A percentile compares a stretch with the other conserved stretches of the same genome.
These are phyloP conservation scores for Aricia agestis DNA, from an alignment of 1,140 invertebrate genomes.

Conservation along the genomic window DNA sequence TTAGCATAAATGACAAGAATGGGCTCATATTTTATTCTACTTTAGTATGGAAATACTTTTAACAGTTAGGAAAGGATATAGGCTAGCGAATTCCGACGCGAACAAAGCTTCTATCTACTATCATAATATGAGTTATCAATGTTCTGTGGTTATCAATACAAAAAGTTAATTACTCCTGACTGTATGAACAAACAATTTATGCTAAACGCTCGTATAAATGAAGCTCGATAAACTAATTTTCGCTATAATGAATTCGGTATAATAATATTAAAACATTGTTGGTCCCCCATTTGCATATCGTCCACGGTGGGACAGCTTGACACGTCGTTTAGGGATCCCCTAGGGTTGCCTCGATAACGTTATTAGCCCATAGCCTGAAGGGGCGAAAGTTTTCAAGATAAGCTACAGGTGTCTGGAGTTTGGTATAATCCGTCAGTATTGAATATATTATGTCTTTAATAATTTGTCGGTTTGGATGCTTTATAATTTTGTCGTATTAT, in stretches of 20 bases:
- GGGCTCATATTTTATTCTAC: too few species aligned
- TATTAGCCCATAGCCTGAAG: conserved; percentile 1
- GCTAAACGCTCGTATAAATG: neutral
- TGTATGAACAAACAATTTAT: neutral
- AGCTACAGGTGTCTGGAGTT: neutral
- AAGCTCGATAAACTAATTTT: neutral
- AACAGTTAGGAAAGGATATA: too few species aligned
- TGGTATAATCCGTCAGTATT: neutral
- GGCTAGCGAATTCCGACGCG: too few species aligned
- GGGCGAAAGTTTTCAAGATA: neutral
- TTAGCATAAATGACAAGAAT: too few species aligned
- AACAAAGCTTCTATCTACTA: too few species aligned
- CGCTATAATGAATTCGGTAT: conserved; percentile 1
- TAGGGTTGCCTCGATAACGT: neutral
- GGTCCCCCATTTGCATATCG: conserved; percentile 3
- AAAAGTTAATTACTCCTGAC: neutral
- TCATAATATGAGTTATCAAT: too few species aligned
- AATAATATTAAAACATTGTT: neutral
- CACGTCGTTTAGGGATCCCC: neutral
- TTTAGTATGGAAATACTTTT: too few species aligned
- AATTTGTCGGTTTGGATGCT: neutral
- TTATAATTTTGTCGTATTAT: neutral
- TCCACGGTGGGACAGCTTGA: neutral
- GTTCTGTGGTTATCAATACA: too few species aligned
- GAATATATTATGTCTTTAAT: neutral